Percentiles rank a stretch among this genome's conserved stretches.
Conservation (phyloP, 2,113 vertebrate species). For the Cairina moschata region DNA sequence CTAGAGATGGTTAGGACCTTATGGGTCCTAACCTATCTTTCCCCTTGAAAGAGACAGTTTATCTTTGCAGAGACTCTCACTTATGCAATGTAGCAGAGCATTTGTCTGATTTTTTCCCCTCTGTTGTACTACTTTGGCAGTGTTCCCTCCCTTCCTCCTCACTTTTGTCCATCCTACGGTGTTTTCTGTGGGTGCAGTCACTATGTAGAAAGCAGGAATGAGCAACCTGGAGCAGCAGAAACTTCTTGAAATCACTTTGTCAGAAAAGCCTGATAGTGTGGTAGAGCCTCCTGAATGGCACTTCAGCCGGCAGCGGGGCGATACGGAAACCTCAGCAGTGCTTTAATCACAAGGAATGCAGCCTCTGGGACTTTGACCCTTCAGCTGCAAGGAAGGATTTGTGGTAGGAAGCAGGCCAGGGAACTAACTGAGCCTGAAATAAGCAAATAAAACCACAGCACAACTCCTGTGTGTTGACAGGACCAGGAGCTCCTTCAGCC, state of each 20-base stretch:
- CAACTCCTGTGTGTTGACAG: neutral
- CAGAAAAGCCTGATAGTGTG: neutral
- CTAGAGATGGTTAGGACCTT: neutral
- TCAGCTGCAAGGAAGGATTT: neutral
- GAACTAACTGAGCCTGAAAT: neutral
- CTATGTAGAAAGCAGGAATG: neutral
- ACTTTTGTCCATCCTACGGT: neutral
- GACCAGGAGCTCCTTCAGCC: neutral
- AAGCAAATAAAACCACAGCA: neutral
- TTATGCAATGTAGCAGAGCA: neutral
- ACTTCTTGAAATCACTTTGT: neutral
- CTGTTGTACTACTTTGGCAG: neutral
- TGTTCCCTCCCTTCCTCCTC: neutral
- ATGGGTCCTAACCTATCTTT: neutral
- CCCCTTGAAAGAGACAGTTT: neutral
- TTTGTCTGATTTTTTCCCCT: neutral
- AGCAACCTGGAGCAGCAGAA: neutral
- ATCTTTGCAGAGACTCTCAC: neutral
- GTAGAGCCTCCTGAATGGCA: neutral
- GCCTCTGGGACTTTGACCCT: accelerated
- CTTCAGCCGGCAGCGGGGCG: neutral
- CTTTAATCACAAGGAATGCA: neutral
- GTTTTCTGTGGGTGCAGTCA: slow-evolving; percentile 9
- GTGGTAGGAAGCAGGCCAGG: neutral
- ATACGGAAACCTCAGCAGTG: neutral